Conservation (phyloP, 2,888 invertebrate species). For the Idaea straminata region DNA sequence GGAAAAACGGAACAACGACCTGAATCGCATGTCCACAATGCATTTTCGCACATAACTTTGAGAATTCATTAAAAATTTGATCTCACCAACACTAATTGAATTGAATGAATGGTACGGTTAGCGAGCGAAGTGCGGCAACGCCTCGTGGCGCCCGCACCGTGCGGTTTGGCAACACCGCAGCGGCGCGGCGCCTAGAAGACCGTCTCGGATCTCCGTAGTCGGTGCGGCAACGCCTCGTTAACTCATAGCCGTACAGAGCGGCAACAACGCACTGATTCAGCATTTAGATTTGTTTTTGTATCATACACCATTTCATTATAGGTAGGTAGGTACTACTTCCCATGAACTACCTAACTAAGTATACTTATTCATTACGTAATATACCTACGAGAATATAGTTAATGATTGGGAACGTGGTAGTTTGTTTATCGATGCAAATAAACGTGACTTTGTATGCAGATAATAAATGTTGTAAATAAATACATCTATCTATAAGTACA, state of each 20-base stretch:
- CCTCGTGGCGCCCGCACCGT: constrained; percentile 60
- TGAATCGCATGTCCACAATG: constrained; percentile 17
- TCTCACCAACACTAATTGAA: constrained; percentile 46
- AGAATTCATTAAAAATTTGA: constrained; percentile 49
- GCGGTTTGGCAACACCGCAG: constrained; percentile 58
- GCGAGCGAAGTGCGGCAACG: constrained; percentile 55
- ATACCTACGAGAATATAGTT: neutral
- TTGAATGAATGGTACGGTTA: constrained; percentile 70
- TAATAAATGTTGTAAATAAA: neutral
- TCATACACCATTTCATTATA: neutral
- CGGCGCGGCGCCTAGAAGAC: constrained; percentile 52
- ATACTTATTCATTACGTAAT: constrained; percentile 1
- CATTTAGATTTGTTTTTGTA: constrained; percentile 48
- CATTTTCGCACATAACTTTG: constrained; percentile 41
- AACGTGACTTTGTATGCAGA: constrained; percentile 3
- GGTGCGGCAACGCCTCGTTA: constrained; percentile 50
- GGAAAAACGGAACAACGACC: constrained; percentile 15
- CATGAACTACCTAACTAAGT: neutral
- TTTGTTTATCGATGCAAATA: neutral
- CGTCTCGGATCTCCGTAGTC: constrained; percentile 43
- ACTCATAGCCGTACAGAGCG: constrained; percentile 35
- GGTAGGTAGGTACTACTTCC: no score
- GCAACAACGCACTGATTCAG: constrained; percentile 75
- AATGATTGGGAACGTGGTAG: neutral
- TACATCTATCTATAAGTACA: no score